These are phyloP conservation scores for Illadopsis cleaveri DNA, from an alignment of 2,113 vertebrate genomes.

Conservation along the genomic window DNA sequence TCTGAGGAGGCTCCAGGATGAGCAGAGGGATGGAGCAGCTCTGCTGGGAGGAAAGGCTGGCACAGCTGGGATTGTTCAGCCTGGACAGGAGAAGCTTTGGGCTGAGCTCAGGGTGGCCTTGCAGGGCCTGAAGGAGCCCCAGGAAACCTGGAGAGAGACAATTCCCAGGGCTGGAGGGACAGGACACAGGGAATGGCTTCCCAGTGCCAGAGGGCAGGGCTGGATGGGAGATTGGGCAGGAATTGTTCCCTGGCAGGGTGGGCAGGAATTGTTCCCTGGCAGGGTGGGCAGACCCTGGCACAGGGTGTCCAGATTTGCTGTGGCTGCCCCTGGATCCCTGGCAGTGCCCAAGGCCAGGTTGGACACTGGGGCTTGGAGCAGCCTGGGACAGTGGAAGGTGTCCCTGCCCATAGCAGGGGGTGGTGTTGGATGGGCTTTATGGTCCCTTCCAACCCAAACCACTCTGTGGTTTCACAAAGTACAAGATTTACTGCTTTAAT, in stretches of 20 bases:
- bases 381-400: background rate
- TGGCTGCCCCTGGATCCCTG: background rate
- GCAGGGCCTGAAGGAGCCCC: too few species aligned
- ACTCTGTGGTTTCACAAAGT: background rate
- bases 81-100: background rate
- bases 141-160: too few species aligned
- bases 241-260: too few species aligned
- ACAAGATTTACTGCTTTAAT: background rate
- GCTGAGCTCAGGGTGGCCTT: background rate
- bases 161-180: too few species aligned
- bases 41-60: background rate
- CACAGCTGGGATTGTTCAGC: background rate
- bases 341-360: background rate
- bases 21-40: background rate
- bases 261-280: background rate
- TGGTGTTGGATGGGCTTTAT: rapidly evolving
- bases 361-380: background rate
- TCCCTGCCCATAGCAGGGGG: background rate
- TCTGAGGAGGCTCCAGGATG: background rate
- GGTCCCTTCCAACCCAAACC: background rate
- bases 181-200: too few species aligned
- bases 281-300: background rate
- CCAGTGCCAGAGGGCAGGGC: too few species aligned
- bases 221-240: rapidly evolving
- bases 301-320: background rate